A percentile compares a stretch with the other conserved stretches of the same genome.
These are phyloP conservation scores for Megaleporinus macrocephalus DNA, from an alignment of 2,113 vertebrate genomes.

Conservation along the genomic window DNA sequence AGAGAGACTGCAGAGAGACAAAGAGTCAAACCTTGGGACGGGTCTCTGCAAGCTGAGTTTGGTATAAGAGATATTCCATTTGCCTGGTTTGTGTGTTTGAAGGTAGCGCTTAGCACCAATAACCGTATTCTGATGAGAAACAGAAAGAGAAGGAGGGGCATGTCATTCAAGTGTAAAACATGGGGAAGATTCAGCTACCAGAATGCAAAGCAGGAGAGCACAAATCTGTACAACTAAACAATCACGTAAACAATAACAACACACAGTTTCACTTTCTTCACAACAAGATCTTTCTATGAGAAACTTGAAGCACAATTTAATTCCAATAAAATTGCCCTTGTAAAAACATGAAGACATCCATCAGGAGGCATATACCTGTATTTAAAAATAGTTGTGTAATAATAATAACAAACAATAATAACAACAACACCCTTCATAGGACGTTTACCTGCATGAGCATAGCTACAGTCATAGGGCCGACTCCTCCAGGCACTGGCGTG, in stretches of 20 bases:
- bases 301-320: no score
- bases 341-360: no score
- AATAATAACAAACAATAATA: no score
- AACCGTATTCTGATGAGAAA: conserved; percentile 87
- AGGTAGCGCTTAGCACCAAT: conserved; percentile 90
- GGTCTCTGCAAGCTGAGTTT: conserved; percentile 82
- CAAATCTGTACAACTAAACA: background rate
- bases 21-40: conserved; percentile 86
- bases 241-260: no score
- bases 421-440: no score
- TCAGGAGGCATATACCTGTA: no score
- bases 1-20: background rate
- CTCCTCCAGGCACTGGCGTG: conserved; percentile 95
- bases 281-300: no score
- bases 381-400: no score
- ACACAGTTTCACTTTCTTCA: no score
- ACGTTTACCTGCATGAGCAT: conserved; percentile 99
- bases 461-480: conserved; percentile 98
- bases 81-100: conserved; percentile 82
- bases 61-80: conserved; percentile 88
- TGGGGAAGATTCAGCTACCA: background rate
- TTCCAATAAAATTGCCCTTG: no score
- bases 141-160: background rate
- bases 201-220: background rate
- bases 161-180: background rate